Evolutionary conservation across 2,888 invertebrate species (phyloP).

Genomic region (Mythimna pallens): DNA sequence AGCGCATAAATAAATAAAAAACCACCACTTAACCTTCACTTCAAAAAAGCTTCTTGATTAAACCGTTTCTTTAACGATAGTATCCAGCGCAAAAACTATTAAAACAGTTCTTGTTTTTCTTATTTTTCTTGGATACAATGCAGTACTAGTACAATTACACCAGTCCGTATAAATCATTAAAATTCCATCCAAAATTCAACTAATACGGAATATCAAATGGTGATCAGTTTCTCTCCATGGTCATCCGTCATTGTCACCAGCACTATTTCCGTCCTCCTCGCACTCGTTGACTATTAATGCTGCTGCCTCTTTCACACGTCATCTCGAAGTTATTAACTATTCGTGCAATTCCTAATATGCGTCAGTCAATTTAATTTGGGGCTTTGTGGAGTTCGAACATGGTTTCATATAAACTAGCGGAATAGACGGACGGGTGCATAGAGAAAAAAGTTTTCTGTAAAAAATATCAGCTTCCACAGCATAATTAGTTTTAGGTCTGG

Average conservation of each 20-base stretch:
- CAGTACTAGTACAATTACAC: background rate
- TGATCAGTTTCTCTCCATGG: conserved; percentile 4
- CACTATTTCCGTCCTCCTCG: background rate
- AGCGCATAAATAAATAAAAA: no score
- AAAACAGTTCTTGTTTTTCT: no score
- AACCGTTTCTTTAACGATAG: no score
- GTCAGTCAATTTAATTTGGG: conserved; percentile 8
- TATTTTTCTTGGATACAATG: background rate
- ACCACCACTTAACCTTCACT: no score
- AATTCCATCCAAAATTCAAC: background rate
- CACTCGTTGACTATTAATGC: background rate
- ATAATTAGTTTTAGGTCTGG: no score
- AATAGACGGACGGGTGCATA: no score
- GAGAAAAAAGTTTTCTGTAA: no score
- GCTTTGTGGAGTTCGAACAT: background rate
- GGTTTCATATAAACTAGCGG: conserved; percentile 4
- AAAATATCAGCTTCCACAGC: no score
- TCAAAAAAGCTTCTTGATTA: no score
- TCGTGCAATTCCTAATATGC: background rate
- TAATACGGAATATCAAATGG: conserved; percentile 8
- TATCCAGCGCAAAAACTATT: no score
- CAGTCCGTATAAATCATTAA: background rate
- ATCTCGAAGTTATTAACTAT: conserved; percentile 16
- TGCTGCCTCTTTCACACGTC: conserved; percentile 2
- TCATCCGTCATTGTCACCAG: conserved; percentile 27